Evolutionary conservation across 1,140 invertebrate species (phyloP), one percentile per base, ranked within the genome.

Genomic region (Himalopsyche phryganea): DNA sequence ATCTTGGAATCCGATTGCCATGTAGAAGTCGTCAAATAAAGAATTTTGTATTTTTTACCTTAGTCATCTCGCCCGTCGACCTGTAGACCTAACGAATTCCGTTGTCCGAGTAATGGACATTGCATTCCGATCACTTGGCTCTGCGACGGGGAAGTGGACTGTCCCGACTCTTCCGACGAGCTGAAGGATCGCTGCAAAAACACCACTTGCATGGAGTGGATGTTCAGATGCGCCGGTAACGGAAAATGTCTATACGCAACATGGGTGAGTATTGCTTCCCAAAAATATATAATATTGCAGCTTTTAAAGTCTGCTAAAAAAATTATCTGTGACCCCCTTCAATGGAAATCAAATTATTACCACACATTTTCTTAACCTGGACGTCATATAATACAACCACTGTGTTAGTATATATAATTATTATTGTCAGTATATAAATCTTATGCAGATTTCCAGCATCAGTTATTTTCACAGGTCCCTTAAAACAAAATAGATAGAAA

Each of bases 121-220:
- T 92, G 90, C 66, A 90, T 94, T 42, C 84, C 85, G 0, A 80
- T 74, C 18, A 81, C 83, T 11, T 91, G 88, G 88, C 72, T 76
- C 35, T 85, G 83, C 65, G 89, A 91, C 66, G 85, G 85, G 35
- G 86, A 90, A 53, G 69, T 77, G 42, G 86, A 89, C 64, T 89
- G 87, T 66, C 79, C 80, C 0, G 86, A 88, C 68, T 81, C 80
- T 14, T 84, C 83, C 1, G 89, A 92, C 68, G 89, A 91, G 69
- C 62, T 36, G 4, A 75, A 78, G 50, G 83, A 82, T 11, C 68
- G 67, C 1, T 78, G 71, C 1, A 69, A 67, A 44, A 60, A 74
- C 41, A 69, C 71, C 6, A 69, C 69, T 61, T 82, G 81, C 75
- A 72, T 77, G 6, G 76, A 69, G 61, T 73, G 71, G 74, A 74